phyloP scores from a whole-genome alignment of 1,140 invertebrate species.

The Acromyrmex echinatior region DNA sequence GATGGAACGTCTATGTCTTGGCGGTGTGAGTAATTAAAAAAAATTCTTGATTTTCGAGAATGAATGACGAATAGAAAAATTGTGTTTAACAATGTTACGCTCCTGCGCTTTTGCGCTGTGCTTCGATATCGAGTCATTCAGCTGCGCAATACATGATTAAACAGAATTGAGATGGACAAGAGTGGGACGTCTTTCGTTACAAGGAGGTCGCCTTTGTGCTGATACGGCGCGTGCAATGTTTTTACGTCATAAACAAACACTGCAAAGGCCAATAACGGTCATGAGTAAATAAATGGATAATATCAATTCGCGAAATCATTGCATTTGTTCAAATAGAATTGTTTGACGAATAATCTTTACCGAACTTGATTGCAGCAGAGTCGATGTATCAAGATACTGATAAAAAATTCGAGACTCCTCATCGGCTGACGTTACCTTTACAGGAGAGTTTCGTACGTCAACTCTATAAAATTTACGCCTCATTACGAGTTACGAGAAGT shows the following conservation, averaged over 20 bases:
- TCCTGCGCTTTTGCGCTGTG: constrained; percentile 1
- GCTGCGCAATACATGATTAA: constrained; percentile 55
- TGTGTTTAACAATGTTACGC: constrained; percentile 1
- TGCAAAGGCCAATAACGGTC: constrained; percentile 49
- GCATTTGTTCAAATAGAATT: constrained; percentile 15
- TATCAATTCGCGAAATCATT: constrained; percentile 46
- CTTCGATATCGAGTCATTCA: constrained; percentile 55
- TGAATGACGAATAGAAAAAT: constrained; percentile 1
- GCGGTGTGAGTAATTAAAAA: background rate
- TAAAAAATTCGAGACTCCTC: background rate
- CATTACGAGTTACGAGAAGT: background rate
- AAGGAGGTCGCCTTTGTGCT: constrained; percentile 57
- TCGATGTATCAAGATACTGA: background rate
- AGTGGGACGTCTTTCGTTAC: constrained; percentile 51
- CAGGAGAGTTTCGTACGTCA: background rate
- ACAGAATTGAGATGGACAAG: constrained; percentile 61
- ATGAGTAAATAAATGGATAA: constrained; percentile 30
- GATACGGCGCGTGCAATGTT: constrained; percentile 51
- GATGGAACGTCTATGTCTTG: background rate
- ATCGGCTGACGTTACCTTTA: background rate
- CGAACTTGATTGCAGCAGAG: background rate
- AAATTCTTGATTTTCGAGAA: background rate
- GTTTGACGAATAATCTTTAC: background rate
- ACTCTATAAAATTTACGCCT: background rate
- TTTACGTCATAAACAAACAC: constrained; percentile 54